Percentiles rank a stretch among this genome's conserved stretches.
Evolutionary conservation across 2,113 vertebrate genomes (phyloP).

Genomic region (Podocnemis expansa): DNA sequence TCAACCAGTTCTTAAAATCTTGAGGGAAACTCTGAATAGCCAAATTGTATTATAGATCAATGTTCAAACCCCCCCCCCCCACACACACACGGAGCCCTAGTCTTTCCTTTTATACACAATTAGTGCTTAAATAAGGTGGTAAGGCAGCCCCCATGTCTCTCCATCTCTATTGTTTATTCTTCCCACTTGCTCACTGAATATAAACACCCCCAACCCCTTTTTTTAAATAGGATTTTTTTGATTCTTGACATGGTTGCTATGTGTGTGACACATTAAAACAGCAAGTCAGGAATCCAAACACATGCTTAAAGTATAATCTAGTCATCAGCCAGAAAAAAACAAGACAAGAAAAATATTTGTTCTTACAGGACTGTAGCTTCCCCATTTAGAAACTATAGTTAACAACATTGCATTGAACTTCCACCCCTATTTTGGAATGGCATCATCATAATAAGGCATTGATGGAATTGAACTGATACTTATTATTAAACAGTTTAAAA

Average conservation of each 20-base stretch:
- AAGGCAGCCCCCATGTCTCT: not conserved
- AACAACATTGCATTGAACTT: not conserved
- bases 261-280: not conserved
- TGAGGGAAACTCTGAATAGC: not conserved
- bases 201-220: not conserved
- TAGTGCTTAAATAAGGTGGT: accelerated
- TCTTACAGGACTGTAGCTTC: not conserved
- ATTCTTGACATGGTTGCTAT: not conserved
- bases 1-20: not conserved
- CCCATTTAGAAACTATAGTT: not conserved
- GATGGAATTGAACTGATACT: not conserved
- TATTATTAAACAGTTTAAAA: not conserved
- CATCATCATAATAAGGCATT: not conserved
- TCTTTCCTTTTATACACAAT: not conserved
- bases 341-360: not conserved
- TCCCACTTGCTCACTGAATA: accelerated
- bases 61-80: not conserved
- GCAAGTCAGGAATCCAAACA: not conserved
- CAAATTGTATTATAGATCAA: accelerated
- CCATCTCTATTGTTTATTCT: not conserved
- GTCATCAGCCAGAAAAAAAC: not conserved
- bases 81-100: accelerated
- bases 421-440: not conserved
- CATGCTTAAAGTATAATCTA: not conserved
- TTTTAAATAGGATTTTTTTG: not conserved